Evolutionary conservation across 2,888 invertebrate genomes (phyloP).

Genomic region (Dolomedes plantarius): DNA sequence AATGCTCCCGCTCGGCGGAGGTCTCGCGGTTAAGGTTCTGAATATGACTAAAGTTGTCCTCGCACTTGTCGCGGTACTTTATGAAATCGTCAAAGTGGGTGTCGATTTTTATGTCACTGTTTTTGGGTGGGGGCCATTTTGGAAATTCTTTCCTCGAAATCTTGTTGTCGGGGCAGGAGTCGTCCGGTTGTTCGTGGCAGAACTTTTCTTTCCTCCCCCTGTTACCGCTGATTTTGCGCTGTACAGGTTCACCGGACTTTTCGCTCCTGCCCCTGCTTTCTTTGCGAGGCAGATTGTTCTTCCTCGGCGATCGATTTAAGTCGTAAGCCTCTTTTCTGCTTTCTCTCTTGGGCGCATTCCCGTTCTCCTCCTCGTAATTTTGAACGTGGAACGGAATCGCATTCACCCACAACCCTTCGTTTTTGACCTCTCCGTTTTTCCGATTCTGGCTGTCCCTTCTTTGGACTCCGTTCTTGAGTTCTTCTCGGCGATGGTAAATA

Average conservation of each 20-base stretch:
- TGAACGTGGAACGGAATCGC: constrained; percentile 26
- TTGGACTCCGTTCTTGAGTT: neutral
- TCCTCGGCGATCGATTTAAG: constrained; percentile 36
- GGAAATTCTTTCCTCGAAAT: neutral
- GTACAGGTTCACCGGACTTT: neutral
- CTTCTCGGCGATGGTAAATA: neutral
- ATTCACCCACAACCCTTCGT: constrained; percentile 48
- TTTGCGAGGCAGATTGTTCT: constrained; percentile 19
- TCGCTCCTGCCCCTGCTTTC: constrained; percentile 29
- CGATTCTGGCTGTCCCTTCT: neutral
- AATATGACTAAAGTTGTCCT: constrained; percentile 48
- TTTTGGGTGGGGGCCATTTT: neutral
- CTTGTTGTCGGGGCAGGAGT: neutral
- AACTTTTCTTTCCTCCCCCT: neutral
- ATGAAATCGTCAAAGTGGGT: constrained; percentile 27
- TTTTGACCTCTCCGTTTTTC: neutral
- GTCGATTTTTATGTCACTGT: neutral
- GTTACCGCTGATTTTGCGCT: constrained; percentile 26
- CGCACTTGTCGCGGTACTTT: constrained; percentile 36
- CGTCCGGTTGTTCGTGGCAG: neutral
- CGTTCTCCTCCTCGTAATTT: constrained; percentile 25
- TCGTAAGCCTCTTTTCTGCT: neutral
- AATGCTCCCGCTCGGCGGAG: constrained; percentile 23
- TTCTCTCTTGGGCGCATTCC: constrained; percentile 18
- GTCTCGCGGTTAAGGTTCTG: constrained; percentile 36